Evolutionary conservation across 2,797 vertebrate genomes (phyloP), one percentile per base, ranked within the genome.

Genomic region (Knipowitschia caucasica): DNA sequence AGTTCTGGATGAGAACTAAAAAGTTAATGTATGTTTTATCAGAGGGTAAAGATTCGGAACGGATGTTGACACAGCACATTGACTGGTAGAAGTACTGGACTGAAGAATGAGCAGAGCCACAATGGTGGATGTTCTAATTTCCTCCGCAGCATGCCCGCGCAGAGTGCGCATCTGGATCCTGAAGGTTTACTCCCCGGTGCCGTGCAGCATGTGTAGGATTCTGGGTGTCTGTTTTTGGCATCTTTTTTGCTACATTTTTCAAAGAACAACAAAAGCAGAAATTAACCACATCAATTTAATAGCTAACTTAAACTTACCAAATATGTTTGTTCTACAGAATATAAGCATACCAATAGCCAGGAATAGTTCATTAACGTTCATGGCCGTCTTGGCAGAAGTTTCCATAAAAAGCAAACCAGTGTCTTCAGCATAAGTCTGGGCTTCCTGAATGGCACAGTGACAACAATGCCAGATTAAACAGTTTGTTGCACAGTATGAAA

Each of bases 141-240:
- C 91, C 84, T 1, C 87, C 89, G 53, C 92, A 93, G 78, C 92
- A 93, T 62, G 90, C 86, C 68, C 89, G 85, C 67, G 68, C 82
- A 7, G 87, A 89, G 64, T 92, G 92, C 61, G 90, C 86, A 0
- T 92, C 91, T 0, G 91, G 89, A 69, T 92, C 90, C 69, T 92
- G 92, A 36, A 93, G 87, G 78, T 92, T 92, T 33, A 93, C 91
- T 1, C 92, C 92, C 67, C 91, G 81, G 56, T 92, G 90, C 57
- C 91, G 87, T 1, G 91, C 91, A 31, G 91, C 91, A 5, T 92
- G 91, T 35, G 90, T 92, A 0, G 90, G 90, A 78, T 92, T 92
- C 61, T 93, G 92, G 65, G 91, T 92, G 77, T 93, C 92, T 52
- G 91, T 92, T 88, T 92, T 93, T 80, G 92, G 92, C 92, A 93